Conservation (phyloP, 2,113 vertebrate genomes). For the Mugil cephalus region DNA sequence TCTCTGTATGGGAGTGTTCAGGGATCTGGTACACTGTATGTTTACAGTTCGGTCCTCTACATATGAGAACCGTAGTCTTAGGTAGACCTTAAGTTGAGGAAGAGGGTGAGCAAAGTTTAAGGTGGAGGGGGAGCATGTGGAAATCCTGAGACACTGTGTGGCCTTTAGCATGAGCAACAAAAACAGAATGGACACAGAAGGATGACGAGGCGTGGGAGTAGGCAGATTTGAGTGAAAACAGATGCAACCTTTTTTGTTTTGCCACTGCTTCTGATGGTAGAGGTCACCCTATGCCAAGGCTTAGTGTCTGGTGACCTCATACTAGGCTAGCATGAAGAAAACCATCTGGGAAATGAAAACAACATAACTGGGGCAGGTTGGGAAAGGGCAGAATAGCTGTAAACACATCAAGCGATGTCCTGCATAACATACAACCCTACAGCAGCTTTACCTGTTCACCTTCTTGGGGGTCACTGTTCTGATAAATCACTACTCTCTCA, state of each 20-base stretch:
- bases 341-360: conserved; percentile 53
- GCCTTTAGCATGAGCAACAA: conserved; percentile 70
- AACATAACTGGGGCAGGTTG: conserved; percentile 42
- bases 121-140: conserved; percentile 33
- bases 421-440: conserved; percentile 66
- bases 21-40: conserved; percentile 52
- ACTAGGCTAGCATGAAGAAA: conserved; percentile 60
- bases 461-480: conserved; percentile 42
- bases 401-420: conserved; percentile 77
- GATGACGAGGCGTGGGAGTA: conserved; percentile 54
- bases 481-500: conserved; percentile 58
- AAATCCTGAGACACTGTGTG: conserved; percentile 86
- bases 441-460: conserved; percentile 72
- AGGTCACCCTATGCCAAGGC: conserved; percentile 62
- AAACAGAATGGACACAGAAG: conserved; percentile 76
- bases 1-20: conserved; percentile 41
- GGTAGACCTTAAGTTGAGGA: conserved; percentile 62
- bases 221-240: conserved; percentile 58
- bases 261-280: conserved; percentile 64
- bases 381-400: conserved; percentile 59
- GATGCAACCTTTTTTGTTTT: conserved; percentile 68
- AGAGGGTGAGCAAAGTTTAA: conserved; percentile 28
- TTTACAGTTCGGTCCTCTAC: conserved; percentile 49
- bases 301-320: conserved; percentile 59
- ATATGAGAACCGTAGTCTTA: conserved; percentile 62